Conservation (phyloP, 1,140 invertebrate genomes). For the Papilio xuthus region DNA sequence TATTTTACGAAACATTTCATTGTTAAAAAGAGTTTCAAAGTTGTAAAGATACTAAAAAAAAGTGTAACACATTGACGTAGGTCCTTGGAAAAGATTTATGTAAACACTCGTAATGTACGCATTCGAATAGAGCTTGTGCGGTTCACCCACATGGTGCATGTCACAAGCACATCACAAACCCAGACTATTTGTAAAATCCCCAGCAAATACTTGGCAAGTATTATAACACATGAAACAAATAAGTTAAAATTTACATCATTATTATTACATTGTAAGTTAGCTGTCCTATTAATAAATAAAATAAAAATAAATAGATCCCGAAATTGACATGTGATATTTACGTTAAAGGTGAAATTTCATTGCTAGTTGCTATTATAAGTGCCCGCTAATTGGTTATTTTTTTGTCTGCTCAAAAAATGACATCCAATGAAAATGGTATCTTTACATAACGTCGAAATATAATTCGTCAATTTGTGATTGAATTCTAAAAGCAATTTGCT, state of each 20-base stretch:
- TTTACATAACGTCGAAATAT: neutral
- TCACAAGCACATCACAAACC: neutral
- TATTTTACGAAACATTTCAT: constrained; percentile 15
- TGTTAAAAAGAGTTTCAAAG: neutral
- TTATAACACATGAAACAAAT: neutral
- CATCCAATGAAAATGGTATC: neutral
- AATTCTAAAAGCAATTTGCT: neutral
- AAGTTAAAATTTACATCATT: too few relatives aligned
- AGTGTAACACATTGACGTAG: constrained; percentile 1
- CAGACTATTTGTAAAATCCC: neutral
- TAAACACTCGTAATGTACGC: constrained; percentile 35
- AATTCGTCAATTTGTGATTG: neutral
- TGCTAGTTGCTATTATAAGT: too few relatives aligned
- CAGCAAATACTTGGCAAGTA: neutral
- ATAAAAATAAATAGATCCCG: too few relatives aligned
- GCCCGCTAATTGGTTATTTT: too few relatives aligned
- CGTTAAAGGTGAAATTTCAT: too few relatives aligned
- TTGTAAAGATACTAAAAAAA: neutral
- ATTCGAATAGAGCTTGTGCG: constrained; percentile 45
- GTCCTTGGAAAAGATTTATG: constrained; percentile 22
- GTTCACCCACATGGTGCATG: constrained; percentile 49
- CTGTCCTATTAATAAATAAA: too few relatives aligned
- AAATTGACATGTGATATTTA: too few relatives aligned
- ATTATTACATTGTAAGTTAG: too few relatives aligned
- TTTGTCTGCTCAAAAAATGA: too few relatives aligned